Base-by-base conservation (phyloP, 2,797 vertebrate species). In the Cuculus canorus region DNA sequence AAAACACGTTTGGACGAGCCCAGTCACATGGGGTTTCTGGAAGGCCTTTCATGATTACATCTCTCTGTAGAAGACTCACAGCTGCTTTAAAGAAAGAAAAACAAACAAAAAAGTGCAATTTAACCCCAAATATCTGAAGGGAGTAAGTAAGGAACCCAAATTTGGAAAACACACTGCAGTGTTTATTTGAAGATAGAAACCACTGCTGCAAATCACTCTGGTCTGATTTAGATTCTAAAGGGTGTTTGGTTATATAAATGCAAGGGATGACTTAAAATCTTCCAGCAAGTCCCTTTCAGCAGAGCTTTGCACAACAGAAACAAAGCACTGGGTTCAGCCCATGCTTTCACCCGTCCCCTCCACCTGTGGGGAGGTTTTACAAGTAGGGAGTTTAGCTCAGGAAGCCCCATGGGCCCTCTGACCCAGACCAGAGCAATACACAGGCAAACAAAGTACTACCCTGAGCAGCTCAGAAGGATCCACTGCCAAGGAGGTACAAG, bases 11-110 rank as follows among this genome's bases (percentile, higher is more conserved):
- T 90, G 30, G 8, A 95, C 90, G 63, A 71, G 96, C 90, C 92
- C 64, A 48, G 93, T 89, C 83, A 60, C 71, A 88, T 22, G 68
- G 85, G 71, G 41, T 8, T 88, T 90, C 82, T 78, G 82, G 83
- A 92, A 95, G 92, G 94, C 71, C 93, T 95, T 96, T 96, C 66
- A 95, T 95, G 95, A 96, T 96, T 93, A 2, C 37, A 96, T 95
- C 94, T 95, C 91, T 85, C 71, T 30, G 59, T 5, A 83, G 73
- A 88, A 90, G 88, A 37, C 90, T 92, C 33, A 13, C 11, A 5
- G 75, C 81, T 82, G 59, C 93, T 93, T 96, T 79, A 85, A 93
- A 95, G 90, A 66, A 41, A 95, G 79, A 56, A 86, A 95, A 93
- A 90, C 88, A 96, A 94, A 95, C 87, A 94, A 73, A 82, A 94